phyloP scores from a whole-genome alignment of 2,113 vertebrate genomes.

The Syngnathus scovelli region DNA sequence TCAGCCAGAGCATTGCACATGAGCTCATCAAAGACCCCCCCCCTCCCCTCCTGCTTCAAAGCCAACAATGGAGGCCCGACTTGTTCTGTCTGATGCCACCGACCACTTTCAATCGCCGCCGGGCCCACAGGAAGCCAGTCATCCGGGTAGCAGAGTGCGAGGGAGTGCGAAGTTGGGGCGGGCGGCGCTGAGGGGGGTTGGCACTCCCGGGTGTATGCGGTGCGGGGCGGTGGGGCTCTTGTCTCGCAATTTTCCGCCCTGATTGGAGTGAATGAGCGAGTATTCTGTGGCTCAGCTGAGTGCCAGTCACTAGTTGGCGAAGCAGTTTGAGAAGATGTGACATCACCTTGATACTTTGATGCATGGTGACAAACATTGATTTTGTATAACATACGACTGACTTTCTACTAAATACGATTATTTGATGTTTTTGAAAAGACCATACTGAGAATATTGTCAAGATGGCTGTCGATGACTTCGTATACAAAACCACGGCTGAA shows the following conservation, averaged over 20 bases:
- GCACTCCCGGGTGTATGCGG: slow-evolving; percentile 11
- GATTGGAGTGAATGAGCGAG: slow-evolving; percentile 72
- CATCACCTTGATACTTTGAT: slow-evolving; percentile 43
- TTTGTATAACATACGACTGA: no score
- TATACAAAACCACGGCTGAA: slow-evolving; percentile 3
- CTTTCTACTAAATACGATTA: no score
- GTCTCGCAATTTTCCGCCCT: slow-evolving; percentile 76
- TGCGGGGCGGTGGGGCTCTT: slow-evolving; percentile 53
- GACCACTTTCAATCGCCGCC: slow-evolving; percentile 57
- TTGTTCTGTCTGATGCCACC: slow-evolving; percentile 47
- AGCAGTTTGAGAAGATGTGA: slow-evolving; percentile 38
- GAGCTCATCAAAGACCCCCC: slow-evolving; percentile 43
- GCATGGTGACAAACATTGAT: slow-evolving; percentile 25
- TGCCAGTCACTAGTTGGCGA: background rate
- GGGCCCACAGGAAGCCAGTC: slow-evolving; percentile 47
- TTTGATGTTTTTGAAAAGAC: no score
- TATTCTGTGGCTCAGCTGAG: slow-evolving; percentile 59
- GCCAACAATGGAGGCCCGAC: slow-evolving; percentile 52
- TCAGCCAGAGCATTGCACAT: slow-evolving; percentile 38
- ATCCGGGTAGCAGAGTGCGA: slow-evolving; percentile 31
- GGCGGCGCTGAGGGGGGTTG: slow-evolving; percentile 5
- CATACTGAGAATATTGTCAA: background rate
- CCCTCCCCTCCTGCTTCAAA: slow-evolving; percentile 7
- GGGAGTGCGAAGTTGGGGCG: slow-evolving; percentile 4
- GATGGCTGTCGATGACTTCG: background rate